Base-by-base conservation (phyloP, 2,797 vertebrate genomes). In the Nasua narica region DNA sequence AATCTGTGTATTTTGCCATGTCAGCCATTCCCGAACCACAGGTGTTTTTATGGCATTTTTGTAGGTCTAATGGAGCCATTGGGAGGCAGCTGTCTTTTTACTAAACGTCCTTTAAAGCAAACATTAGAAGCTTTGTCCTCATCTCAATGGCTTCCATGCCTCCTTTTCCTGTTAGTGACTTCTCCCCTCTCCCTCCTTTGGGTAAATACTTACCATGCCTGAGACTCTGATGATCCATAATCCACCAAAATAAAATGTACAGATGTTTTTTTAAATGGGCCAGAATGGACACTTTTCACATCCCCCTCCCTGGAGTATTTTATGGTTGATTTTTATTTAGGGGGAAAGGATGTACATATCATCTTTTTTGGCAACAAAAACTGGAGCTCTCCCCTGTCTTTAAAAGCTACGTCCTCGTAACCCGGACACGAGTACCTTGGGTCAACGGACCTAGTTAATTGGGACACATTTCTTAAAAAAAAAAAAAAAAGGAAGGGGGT, bases 221-320 rank as follows among this genome's bases (percentile, higher is more conserved):
- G 52, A 50, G 85, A 96, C 77, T 77, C 95, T 76, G 87, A 85
- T 15, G 84, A 87, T 15, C 77, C 90, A 94, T 69, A 85, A 84
- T 81, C 43, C 74, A 78, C 81, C 43, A 69, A 92, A 84, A 83
- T 69, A 85, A 96, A 82, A 84, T 29, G 12, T 32, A 23, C 97
- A 98, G 96, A 97, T 97, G 93, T 84, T 83, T 91, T 65, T 87
- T 92, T 48, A 94, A 95, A 60, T 48, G 90, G 79, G 18, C 54
- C 92, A 82, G 85, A 93, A 67, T n/a, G 72, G 72, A 93, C 32
- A 48, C 50, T 91, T 69, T 82, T 72, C 92, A 62, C 46, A 32
- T 94, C 81, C 60, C 43, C 10, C n/a, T 86, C 93, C 93, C 87
- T 54, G 2, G 84, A 79, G 93, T 65, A 67, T 78, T 72, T 96